Conservation (phyloP, 2,888 invertebrate species). For the Galeopsomyia nigrocyanea region DNA sequence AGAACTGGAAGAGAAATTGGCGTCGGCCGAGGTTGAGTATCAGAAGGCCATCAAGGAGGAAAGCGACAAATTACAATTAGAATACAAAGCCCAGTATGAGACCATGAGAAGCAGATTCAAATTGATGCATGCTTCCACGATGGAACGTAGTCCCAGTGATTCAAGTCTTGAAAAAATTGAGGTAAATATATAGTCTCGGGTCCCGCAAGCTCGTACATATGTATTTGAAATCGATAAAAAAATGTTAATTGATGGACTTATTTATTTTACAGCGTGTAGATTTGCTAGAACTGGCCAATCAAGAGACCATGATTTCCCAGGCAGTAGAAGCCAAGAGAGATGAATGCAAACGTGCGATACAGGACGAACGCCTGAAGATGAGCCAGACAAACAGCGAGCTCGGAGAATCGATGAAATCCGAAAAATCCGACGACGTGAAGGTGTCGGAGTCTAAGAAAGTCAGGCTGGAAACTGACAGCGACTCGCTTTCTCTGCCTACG, state of each 20-base stretch:
- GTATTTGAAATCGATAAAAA: background rate
- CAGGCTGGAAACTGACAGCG: constrained; percentile 57
- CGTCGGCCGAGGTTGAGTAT: constrained; percentile 67
- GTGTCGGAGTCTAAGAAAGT: constrained; percentile 66
- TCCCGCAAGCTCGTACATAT: no score
- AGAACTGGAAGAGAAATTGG: constrained; percentile 56
- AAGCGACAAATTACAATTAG: constrained; percentile 78
- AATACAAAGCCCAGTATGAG: constrained; percentile 84
- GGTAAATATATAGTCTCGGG: constrained; percentile 54
- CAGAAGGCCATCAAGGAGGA: constrained; percentile 77
- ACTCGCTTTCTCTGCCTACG: constrained; percentile 49
- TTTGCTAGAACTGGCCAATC: constrained; percentile 75
- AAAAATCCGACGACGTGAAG: constrained; percentile 60
- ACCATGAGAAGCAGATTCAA: constrained; percentile 72
- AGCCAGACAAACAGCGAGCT: constrained; percentile 56
- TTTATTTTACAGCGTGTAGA: constrained; percentile 70
- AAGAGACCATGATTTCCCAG: constrained; percentile 78
- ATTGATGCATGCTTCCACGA: constrained; percentile 79
- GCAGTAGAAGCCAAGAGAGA: constrained; percentile 74
- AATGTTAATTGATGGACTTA: constrained; percentile 3
- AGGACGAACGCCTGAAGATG: constrained; percentile 57
- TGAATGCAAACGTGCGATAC: constrained; percentile 55
- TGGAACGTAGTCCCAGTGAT: constrained; percentile 84
- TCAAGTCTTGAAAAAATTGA: constrained; percentile 84
- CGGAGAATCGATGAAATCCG: constrained; percentile 44